Evolutionary conservation across 2,797 vertebrate species (phyloP).

Genomic region (Poeciliopsis turneri): DNA sequence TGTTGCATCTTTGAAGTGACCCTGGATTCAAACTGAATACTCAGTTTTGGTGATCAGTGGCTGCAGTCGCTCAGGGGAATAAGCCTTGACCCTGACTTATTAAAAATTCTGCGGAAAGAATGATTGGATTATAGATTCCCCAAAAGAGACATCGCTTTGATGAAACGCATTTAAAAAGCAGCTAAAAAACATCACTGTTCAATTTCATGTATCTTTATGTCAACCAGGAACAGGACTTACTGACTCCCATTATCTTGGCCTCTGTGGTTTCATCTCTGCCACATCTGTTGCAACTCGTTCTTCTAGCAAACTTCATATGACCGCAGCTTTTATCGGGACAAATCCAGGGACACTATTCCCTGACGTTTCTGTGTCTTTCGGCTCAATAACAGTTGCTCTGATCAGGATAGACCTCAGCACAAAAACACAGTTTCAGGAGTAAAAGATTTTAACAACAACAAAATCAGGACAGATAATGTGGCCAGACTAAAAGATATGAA

Average conservation of each 20-base stretch:
- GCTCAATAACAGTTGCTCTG: slow-evolving; percentile 13
- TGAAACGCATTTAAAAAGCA: background rate
- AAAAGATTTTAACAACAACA: background rate
- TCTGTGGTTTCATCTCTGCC: slow-evolving; percentile 83
- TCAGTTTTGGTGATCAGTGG: no score
- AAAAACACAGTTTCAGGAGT: background rate
- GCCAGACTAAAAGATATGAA: background rate
- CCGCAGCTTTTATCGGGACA: slow-evolving; percentile 94
- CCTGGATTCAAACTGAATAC: no score
- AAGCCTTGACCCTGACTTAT: no score
- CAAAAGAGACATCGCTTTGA: no score
- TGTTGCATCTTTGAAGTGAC: no score
- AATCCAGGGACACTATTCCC: slow-evolving; percentile 97
- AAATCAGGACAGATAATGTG: background rate
- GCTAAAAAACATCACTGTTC: background rate
- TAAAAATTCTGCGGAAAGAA: no score
- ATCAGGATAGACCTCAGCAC: background rate
- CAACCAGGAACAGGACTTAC: background rate
- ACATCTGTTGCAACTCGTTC: slow-evolving; percentile 97
- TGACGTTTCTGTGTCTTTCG: slow-evolving; percentile 81
- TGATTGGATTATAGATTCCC: no score
- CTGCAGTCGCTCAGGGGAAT: no score
- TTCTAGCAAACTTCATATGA: slow-evolving; percentile 96
- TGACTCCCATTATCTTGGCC: no score
- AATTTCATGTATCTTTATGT: background rate